phyloP scores from a whole-genome alignment of 2,797 vertebrate species.

The Chelidonichthys spinosus region DNA sequence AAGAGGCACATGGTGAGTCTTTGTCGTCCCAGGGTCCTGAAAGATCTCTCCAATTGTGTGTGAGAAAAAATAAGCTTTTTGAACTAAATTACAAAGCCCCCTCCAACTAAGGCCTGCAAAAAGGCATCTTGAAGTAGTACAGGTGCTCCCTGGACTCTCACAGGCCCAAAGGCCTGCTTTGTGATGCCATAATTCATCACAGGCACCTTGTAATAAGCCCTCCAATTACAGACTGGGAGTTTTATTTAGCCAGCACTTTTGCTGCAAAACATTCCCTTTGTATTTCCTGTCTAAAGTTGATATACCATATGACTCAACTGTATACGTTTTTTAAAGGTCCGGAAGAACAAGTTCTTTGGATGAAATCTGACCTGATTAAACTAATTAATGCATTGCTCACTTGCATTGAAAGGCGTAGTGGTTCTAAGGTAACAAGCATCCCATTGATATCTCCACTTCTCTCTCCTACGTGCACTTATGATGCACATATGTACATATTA shows the following conservation, averaged over 20 bases:
- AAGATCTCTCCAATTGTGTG: constrained; percentile 40
- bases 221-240: constrained; percentile 15
- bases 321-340: neutral
- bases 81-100: constrained; percentile 62
- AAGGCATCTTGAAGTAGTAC: constrained; percentile 45
- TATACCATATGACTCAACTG: neutral
- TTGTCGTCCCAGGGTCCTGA: constrained; percentile 56
- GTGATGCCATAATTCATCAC: constrained; percentile 52
- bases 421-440: constrained; percentile 4
- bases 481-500: neutral
- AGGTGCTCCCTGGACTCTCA: constrained; percentile 58
- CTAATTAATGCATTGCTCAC: neutral
- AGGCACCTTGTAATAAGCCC: constrained; percentile 26
- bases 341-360: neutral
- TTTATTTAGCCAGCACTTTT: constrained; percentile 12
- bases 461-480: neutral
- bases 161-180: constrained; percentile 42
- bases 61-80: constrained; percentile 59
- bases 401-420: neutral
- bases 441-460: neutral
- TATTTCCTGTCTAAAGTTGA: neutral
- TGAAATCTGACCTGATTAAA: neutral
- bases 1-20: constrained; percentile 42
- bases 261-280: neutral
- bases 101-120: constrained; percentile 47